Percentiles rank a stretch among this genome's conserved stretches.
phyloP scores from a whole-genome alignment of 2,797 vertebrate genomes.

The Remorina albescens region DNA sequence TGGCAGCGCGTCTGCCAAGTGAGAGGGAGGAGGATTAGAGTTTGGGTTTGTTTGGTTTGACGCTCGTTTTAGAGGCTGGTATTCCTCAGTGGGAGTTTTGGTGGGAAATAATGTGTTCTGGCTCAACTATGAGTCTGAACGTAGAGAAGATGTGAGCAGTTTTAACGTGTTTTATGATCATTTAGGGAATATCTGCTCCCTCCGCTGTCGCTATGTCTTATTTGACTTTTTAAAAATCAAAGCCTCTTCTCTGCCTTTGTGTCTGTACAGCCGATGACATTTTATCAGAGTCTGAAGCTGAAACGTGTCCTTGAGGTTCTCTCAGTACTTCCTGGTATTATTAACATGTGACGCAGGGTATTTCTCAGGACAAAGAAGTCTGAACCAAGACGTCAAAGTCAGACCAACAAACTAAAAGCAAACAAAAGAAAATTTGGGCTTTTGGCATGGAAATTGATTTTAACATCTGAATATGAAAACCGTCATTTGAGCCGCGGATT shows the following conservation, averaged over 20 bases:
- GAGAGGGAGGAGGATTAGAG: not conserved
- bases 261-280: not conserved
- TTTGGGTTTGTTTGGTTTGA: conserved; percentile 39
- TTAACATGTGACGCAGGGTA: too few relatives aligned
- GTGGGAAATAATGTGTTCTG: conserved; percentile 3
- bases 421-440: too few relatives aligned
- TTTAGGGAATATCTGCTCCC: not conserved
- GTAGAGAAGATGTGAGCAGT: not conserved
- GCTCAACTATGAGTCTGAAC: not conserved
- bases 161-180: not conserved
- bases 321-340: not conserved
- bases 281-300: not conserved
- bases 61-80: conserved; percentile 23
- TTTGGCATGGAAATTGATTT: too few relatives aligned
- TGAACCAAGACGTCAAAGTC: too few relatives aligned
- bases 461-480: too few relatives aligned
- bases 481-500: too few relatives aligned
- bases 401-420: too few relatives aligned
- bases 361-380: too few relatives aligned
- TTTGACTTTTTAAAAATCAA: not conserved
- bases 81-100: conserved; percentile 30
- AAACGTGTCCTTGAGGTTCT: not conserved
- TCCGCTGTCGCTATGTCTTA: not conserved
- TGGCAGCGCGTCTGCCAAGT: conserved; percentile 29
- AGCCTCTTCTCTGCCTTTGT: not conserved